Conservation (phyloP, 1,140 invertebrate species). For the Drosophila bifasciata region DNA sequence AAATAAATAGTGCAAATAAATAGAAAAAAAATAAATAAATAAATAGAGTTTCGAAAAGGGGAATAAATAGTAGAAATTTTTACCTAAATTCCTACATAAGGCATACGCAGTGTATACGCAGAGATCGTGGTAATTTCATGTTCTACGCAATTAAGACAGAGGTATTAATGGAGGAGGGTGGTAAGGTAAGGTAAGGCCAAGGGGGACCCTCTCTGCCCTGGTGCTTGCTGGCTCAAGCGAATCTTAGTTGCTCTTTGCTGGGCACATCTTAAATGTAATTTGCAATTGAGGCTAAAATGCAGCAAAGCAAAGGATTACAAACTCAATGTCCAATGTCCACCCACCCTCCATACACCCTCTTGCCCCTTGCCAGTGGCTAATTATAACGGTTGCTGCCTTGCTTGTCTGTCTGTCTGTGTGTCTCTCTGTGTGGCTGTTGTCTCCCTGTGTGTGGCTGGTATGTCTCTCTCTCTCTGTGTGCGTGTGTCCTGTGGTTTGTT, state of each 20-base stretch:
- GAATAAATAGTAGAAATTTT: too few species aligned
- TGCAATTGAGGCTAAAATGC: conserved; percentile 26
- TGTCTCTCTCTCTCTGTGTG: too few species aligned
- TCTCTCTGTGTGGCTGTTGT: conserved; percentile 23
- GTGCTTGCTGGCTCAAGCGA: conserved; percentile 10
- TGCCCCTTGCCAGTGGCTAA: conserved; percentile 20
- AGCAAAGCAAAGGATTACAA: conserved; percentile 30
- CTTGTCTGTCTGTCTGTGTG: not conserved
- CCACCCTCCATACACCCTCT: not conserved
- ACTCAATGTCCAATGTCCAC: conserved; percentile 10
- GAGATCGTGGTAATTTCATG: too few species aligned
- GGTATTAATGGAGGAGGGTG: too few species aligned
- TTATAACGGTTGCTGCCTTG: conserved; percentile 23
- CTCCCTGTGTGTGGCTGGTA: not conserved
- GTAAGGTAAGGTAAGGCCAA: not conserved
- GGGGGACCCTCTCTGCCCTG: not conserved
- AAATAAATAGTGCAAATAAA: too few species aligned
- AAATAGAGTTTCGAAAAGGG: too few species aligned
- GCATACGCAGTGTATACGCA: too few species aligned
- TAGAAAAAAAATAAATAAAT: too few species aligned
- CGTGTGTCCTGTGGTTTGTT: conserved; percentile 31
- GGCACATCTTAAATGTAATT: conserved; percentile 62
- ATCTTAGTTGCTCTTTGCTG: conserved; percentile 27
- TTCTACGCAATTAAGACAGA: too few species aligned
- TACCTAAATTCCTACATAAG: too few species aligned